Base-by-base conservation (phyloP, 1,140 invertebrate genomes). In the Diploscapter pachys region DNA sequence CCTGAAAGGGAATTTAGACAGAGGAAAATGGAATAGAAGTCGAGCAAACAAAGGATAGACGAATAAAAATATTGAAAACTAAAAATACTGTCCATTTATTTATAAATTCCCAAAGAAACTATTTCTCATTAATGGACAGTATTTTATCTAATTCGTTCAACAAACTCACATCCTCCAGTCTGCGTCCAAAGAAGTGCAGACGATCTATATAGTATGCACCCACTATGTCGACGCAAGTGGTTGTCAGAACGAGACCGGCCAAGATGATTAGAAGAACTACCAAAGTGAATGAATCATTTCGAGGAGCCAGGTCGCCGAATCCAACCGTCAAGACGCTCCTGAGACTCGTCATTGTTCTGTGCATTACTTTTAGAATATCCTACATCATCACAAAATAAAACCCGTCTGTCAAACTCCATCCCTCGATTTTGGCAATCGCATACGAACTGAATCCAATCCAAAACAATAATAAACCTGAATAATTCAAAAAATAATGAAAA, bases 381-480 rank as follows among this genome's bases (percentile, higher is more conserved):
- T 73, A 77, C 78, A 84, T 84, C 76, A 84, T 83, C n/a, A 85
- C 78, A 69, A 85, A 85, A 71, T 85, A 85, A 64, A 85, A 81
- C 9, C 81, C 81, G 54, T 82, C 78, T 4, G 70, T 62, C 31
- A 74, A 65, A 50, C 70, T 69, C 83, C 83, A 84, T 49, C 76
- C 71, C 65, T 85, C 83, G 31, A 85, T 13, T 63, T 75, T 75
- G n/a, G 83, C 74, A 51, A 85, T 82, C 5, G 81, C 66, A 64
- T 82, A 80, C 2, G 84, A 77, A 13, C 80, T 70, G 11, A 75
- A 54, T 54, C 59, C 61, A 55, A 85, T 84, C 68, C 85, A 85
- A 51, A 62, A 54, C 4, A 85, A 63, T 4, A 85, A 68, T 13
- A 85, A 65, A 83, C 75, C 73, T 79, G 5, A 72, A 72, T 4